Base-by-base conservation (phyloP, 2,888 invertebrate genomes). In the Ashinkailepas kermadecensis region DNA sequence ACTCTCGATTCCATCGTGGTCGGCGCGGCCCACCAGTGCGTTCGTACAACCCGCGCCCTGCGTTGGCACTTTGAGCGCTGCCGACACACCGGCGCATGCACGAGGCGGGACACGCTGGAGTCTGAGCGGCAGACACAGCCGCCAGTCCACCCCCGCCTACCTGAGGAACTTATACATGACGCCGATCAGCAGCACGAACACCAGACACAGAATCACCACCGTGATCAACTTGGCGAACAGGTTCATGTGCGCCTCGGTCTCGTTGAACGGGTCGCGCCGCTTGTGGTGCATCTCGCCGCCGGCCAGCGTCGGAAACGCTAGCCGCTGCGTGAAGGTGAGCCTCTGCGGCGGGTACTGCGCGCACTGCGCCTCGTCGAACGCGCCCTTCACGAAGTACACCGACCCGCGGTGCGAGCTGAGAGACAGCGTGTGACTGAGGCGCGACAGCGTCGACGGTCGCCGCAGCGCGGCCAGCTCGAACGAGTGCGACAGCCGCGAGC, bases 211-310 rank as follows among this genome's bases (percentile, higher is more conserved):
- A 12, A 84, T 82, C 23, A 82, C 82, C 15, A 84, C 81, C 23
- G 84, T 84, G 80, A 84, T 84, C 57, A 84, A 81, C 81, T 84
- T 84, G 65, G 84, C 84, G 85, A 97, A 95, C 82, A 91, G 90
- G 87, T 95, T 93, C 92, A 97, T 95, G 86, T 95, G 92, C 54
- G 97, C 97, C 88, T 95, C 93, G 59, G 93, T 92, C 82, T 92
- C 90, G 83, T 93, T 86, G 87, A 97, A 97, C 0, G 94, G 83
- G 78, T 83, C 83, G 10, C 84, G 78, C 0, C 83, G 84, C 64
- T 82, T 82, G 18, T 82, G 83, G 12, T 83, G 64, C 80, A 83
- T 83, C 15, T 83, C 82, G 57, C 83, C 82, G 62, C 83, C 82
- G 67, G 82, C 82, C 9, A 84, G 82, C 23, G 82, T 83, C 1